A percentile compares a stretch with the other conserved stretches of the same genome.
phyloP scores from a whole-genome alignment of 2,797 vertebrate species.

The Xenopus petersii region DNA sequence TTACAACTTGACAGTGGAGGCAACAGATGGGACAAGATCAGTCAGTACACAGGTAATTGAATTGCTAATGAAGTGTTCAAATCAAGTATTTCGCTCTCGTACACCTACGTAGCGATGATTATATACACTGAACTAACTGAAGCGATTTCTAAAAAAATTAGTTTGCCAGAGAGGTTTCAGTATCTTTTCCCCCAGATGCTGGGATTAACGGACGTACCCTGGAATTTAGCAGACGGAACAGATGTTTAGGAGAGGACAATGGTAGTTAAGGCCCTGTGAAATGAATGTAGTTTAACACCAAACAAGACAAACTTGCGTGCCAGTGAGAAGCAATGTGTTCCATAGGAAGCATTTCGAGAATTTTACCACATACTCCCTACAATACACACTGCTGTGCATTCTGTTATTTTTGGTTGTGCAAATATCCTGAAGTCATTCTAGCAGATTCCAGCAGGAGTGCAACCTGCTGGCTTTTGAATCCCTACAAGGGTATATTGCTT shows the following conservation, averaged over 20 bases:
- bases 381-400: too few relatives aligned
- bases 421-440: too few relatives aligned
- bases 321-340: background rate
- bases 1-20: conserved; percentile 97
- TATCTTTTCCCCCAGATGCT: background rate
- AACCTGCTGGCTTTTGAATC: too few relatives aligned
- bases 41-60: conserved; percentile 91
- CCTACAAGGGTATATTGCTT: too few relatives aligned
- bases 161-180: conserved; percentile 5
- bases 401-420: too few relatives aligned
- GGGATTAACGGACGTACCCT: too few relatives aligned
- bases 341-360: too few relatives aligned
- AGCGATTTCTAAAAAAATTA: conserved; percentile 6
- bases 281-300: conserved; percentile 3
- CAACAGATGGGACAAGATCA: conserved; percentile 89
- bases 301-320: background rate
- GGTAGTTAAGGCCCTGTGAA: background rate
- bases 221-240: background rate
- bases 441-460: too few relatives aligned
- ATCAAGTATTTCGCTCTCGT: background rate
- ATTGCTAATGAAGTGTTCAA: conserved; percentile 58
- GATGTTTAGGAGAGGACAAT: background rate
- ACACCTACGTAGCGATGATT: conserved; percentile 1
- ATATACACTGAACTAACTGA: conserved; percentile 18
- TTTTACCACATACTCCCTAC: too few relatives aligned